Percentiles rank a stretch among this genome's conserved stretches.
Evolutionary conservation across 2,888 invertebrate genomes (phyloP).

Genomic region (Phania funesta): DNA sequence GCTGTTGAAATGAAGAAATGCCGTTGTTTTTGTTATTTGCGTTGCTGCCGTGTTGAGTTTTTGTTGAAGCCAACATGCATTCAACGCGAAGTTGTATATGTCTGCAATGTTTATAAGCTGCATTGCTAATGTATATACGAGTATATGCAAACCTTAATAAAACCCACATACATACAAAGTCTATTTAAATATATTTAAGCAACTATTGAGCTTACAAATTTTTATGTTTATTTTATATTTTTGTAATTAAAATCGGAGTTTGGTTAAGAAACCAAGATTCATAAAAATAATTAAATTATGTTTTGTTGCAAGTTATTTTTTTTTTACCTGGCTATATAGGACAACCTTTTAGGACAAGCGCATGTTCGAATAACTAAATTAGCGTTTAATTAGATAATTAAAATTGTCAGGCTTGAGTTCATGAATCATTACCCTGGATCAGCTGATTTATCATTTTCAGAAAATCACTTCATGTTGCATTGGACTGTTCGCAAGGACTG

Average conservation of each 20-base stretch:
- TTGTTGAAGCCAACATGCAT: constrained; percentile 3
- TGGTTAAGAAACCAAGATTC: constrained; percentile 41
- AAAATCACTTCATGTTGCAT: too few species aligned
- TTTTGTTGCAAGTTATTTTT: too few species aligned
- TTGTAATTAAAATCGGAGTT: constrained; percentile 45
- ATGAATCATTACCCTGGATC: too few species aligned
- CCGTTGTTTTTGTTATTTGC: constrained; percentile 7
- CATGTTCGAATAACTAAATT: too few species aligned
- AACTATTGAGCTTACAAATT: constrained; percentile 47
- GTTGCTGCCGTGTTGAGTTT: not conserved
- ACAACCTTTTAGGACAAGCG: too few species aligned
- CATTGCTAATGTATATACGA: not conserved
- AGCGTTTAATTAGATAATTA: too few species aligned
- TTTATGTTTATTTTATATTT: constrained; percentile 19
- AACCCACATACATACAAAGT: not conserved
- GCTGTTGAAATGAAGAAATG: constrained; percentile 57
- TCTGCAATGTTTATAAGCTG: constrained; percentile 38
- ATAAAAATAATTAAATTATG: not conserved
- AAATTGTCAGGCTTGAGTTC: too few species aligned
- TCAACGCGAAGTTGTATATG: constrained; percentile 24
- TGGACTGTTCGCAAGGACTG: too few species aligned
- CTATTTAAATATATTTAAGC: constrained; percentile 27
- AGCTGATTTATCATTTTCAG: too few species aligned
- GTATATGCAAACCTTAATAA: constrained; percentile 41
- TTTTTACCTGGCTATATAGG: too few species aligned